phyloP scores from a whole-genome alignment of 2,888 invertebrate species.

The Sarcophaga caerulescens region DNA sequence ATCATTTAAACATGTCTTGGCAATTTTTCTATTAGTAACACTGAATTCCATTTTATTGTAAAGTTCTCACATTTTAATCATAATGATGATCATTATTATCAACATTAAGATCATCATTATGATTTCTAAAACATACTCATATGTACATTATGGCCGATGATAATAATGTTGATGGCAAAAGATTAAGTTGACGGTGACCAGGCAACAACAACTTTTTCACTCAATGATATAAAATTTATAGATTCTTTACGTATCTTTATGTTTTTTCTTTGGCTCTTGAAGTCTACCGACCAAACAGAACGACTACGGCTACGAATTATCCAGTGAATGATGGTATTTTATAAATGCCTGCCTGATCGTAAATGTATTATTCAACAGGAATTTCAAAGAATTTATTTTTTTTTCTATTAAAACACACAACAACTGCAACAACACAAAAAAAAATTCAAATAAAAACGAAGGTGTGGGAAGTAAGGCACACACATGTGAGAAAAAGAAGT shows the following conservation, averaged over 20 bases:
- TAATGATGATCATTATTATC: conserved; percentile 42
- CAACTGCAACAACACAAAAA: conserved; percentile 6
- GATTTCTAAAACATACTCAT: not conserved
- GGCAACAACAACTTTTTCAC: not conserved
- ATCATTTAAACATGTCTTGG: conserved; percentile 65
- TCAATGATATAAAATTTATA: conserved; percentile 30
- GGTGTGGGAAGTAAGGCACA: conserved; percentile 54
- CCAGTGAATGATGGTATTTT: conserved; percentile 58
- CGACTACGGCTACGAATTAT: conserved; percentile 19
- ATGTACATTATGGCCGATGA: not conserved
- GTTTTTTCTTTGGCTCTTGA: conserved; percentile 1
- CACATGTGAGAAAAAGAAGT: not conserved
- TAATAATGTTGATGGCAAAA: conserved; percentile 36
- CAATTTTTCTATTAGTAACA: conserved; percentile 70
- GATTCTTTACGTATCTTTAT: not conserved
- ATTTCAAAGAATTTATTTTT: conserved; percentile 53
- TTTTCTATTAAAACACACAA: not conserved
- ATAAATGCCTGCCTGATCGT: conserved; percentile 52
- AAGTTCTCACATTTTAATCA: conserved; percentile 73
- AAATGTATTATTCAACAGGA: conserved; percentile 59
- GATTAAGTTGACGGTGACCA: conserved; percentile 30
- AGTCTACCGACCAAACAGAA: conserved; percentile 6
- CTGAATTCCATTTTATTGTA: conserved; percentile 75
- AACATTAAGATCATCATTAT: conserved; percentile 21
- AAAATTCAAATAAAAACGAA: not conserved